Conservation (phyloP, 2,797 vertebrate genomes). For the Borostomias antarcticus region DNA sequence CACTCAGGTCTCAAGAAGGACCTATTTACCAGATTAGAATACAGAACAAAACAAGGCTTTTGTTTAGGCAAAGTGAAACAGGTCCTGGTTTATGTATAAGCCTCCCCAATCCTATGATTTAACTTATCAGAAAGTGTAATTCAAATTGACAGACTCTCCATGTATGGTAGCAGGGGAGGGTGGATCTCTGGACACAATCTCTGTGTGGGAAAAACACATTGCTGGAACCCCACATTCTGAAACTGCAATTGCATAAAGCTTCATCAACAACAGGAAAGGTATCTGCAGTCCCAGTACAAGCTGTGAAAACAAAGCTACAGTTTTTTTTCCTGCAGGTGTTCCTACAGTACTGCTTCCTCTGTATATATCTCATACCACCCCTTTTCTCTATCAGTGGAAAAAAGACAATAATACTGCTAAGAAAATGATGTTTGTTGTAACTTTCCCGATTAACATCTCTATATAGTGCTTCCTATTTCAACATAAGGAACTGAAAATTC, state of each 20-base stretch:
- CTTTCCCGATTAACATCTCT: slow-evolving; percentile 9
- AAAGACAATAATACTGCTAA: slow-evolving; percentile 10
- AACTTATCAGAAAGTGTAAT: slow-evolving; percentile 5
- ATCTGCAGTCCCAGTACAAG: slow-evolving; percentile 39
- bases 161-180: slow-evolving; percentile 4
- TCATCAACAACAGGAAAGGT: slow-evolving; percentile 55
- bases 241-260: slow-evolving; percentile 24
- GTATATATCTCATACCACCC: slow-evolving; percentile 7
- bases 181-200: background rate
- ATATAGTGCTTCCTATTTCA: slow-evolving; percentile 9
- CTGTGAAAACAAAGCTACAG: slow-evolving; percentile 51
- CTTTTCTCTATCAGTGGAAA: slow-evolving; percentile 12
- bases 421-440: slow-evolving; percentile 11
- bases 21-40: background rate
- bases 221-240: slow-evolving; percentile 12
- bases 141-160: slow-evolving; percentile 7
- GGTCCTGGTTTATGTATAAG: background rate
- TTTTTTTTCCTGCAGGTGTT: slow-evolving; percentile 46
- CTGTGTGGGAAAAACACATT: slow-evolving; percentile 16
- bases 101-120: slow-evolving; percentile 6
- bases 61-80: slow-evolving; percentile 9
- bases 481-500: slow-evolving; percentile 3
- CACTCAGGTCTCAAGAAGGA: no score
- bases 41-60: slow-evolving; percentile 7
- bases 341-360: slow-evolving; percentile 42